Percentiles rank a stretch among this genome's conserved stretches.
These are phyloP conservation scores for Agonopterix alstromeriana DNA, from an alignment of 2,888 invertebrate species.

Conservation along the genomic window DNA sequence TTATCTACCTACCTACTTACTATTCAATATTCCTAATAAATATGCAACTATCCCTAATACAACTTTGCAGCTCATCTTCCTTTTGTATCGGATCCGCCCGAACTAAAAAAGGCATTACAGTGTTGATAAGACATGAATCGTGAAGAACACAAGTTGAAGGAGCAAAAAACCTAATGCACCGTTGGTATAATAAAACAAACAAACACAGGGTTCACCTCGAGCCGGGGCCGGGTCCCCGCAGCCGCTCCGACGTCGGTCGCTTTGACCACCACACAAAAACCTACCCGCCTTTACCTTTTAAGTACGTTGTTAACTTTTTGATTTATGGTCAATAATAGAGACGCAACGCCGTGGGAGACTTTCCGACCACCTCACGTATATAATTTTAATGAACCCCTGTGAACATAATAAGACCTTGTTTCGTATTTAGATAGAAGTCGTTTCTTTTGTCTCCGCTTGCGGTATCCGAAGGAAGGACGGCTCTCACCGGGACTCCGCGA, in stretches of 20 bases:
- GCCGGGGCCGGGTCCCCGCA: constrained; percentile 34
- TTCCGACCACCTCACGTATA: constrained; percentile 64
- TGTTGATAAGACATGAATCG: constrained; percentile 62
- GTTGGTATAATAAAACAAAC: constrained; percentile 74
- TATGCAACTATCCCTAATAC: no score
- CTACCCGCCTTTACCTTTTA: constrained; percentile 69
- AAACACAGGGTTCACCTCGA: constrained; percentile 58
- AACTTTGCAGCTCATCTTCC: constrained; percentile 15
- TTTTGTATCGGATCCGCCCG: constrained; percentile 18
- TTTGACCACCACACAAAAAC: constrained; percentile 71
- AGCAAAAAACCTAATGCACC: constrained; percentile 68
- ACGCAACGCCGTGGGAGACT: constrained; percentile 75
- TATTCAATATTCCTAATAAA: no score
- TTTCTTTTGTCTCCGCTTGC: constrained; percentile 50
- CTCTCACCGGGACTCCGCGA: constrained; percentile 23
- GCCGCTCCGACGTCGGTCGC: constrained; percentile 52
- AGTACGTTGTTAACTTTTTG: constrained; percentile 77
- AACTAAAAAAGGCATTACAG: constrained; percentile 33
- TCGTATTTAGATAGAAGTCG: constrained; percentile 39
- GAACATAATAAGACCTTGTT: constrained; percentile 61
- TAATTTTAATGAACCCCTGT: constrained; percentile 70
- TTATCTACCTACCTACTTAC: no score
- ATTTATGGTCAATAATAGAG: constrained; percentile 77
- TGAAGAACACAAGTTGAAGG: constrained; percentile 60
- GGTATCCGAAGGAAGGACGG: constrained; percentile 20